Evolutionary conservation across 2,797 vertebrate species (phyloP).

Genomic region (Falco novaeseelandiae): DNA sequence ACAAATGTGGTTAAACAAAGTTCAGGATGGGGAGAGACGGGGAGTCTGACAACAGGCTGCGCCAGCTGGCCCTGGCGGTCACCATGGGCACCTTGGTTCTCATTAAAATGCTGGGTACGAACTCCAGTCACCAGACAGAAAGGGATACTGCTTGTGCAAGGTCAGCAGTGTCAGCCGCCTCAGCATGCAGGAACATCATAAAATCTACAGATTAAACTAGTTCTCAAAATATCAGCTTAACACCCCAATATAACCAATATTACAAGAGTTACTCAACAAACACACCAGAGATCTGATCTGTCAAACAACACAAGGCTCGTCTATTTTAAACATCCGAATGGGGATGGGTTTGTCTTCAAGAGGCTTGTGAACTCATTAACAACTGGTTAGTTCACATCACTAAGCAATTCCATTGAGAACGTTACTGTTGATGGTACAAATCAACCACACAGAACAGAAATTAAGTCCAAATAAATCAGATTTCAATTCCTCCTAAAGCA

Average conservation of each 20-base stretch:
- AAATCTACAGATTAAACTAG: background rate
- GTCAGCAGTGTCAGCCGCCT: background rate
- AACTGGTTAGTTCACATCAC: background rate
- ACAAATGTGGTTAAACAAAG: background rate
- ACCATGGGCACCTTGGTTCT: background rate
- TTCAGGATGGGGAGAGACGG: background rate
- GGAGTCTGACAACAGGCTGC: background rate
- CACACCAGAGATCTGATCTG: background rate
- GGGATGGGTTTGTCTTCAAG: background rate
- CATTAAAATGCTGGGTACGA: background rate
- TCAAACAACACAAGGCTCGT: background rate
- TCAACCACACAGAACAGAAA: background rate
- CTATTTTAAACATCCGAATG: background rate
- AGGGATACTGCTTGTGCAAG: background rate
- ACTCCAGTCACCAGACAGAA: background rate
- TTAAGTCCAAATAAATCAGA: background rate
- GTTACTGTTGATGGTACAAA: background rate
- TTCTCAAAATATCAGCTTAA: background rate
- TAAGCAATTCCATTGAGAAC: background rate
- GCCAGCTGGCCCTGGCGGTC: background rate
- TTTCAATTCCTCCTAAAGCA: background rate
- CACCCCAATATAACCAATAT: rapidly evolving
- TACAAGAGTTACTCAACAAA: background rate
- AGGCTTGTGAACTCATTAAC: background rate
- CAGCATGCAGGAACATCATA: background rate